These are phyloP conservation scores for Agonopterix heracliana DNA, from an alignment of 2,888 invertebrate species.

Conservation along the genomic window DNA sequence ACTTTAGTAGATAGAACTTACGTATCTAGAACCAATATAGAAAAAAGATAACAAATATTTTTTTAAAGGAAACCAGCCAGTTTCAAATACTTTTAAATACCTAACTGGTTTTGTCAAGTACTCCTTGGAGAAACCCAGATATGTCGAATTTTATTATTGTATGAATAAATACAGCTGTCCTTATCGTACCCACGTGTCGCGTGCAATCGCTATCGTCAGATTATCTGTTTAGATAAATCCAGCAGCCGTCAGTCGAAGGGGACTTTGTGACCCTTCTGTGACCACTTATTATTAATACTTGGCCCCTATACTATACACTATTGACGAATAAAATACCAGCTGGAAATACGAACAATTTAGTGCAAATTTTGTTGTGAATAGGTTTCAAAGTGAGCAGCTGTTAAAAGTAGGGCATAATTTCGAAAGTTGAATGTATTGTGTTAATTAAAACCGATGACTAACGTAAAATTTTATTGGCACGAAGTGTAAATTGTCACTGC, in stretches of 20 bases:
- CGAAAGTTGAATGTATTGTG: conserved; percentile 1
- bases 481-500: neutral
- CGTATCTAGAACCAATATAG: no score
- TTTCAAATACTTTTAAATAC: no score
- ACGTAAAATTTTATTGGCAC: conserved; percentile 3
- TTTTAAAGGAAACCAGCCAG: no score
- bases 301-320: conserved; percentile 4
- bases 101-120: no score
- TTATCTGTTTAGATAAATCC: conserved; percentile 55
- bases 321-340: neutral
- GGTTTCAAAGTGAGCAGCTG: no score
- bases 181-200: conserved; percentile 30
- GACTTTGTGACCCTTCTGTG: conserved; percentile 18
- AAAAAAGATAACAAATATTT: no score
- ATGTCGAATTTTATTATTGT: no score
- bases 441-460: conserved; percentile 7
- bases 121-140: no score
- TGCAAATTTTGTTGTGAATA: neutral
- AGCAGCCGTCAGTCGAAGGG: conserved; percentile 41
- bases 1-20: no score
- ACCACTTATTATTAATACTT: conserved; percentile 8
- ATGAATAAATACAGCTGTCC: conserved; percentile 14
- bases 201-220: conserved; percentile 32
- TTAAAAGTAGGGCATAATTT: neutral
- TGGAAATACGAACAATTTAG: neutral